Conservation (phyloP, 2,797 vertebrate genomes). For the Spea hammondii region DNA sequence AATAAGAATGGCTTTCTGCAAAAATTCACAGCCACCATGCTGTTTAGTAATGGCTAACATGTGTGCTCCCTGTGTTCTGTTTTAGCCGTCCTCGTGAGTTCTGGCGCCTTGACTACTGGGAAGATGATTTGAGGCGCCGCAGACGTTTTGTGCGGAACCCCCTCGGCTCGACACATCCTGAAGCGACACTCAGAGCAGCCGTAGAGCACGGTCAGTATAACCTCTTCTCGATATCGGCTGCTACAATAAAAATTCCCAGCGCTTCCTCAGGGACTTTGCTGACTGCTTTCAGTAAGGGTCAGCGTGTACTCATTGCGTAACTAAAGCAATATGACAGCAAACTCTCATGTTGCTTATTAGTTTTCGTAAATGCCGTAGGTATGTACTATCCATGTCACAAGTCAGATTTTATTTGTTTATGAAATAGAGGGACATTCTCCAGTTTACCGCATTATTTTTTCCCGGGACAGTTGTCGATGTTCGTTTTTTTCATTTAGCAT, state of each 20-base stretch:
- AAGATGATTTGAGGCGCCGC: slow-evolving; percentile 99
- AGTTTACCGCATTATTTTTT: no score
- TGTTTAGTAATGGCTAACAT: slow-evolving; percentile 98
- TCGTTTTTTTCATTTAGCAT: no score
- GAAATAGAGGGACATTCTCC: no score
- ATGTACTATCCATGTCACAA: not conserved
- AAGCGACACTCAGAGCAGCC: slow-evolving; percentile 90
- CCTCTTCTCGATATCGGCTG: slow-evolving; percentile 66
- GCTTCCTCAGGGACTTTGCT: not conserved
- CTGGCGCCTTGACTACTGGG: slow-evolving; percentile 99
- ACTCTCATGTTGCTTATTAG: not conserved
- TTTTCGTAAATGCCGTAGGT: not conserved
- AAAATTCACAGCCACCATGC: slow-evolving; percentile 82
- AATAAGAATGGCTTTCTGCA: slow-evolving; percentile 93
- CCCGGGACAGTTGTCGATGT: no score
- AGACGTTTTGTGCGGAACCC: slow-evolving; percentile 95
- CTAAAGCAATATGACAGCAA: slow-evolving; percentile 2
- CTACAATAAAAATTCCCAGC: slow-evolving; percentile 57
- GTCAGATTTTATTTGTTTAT: no score
- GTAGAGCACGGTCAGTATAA: slow-evolving; percentile 87
- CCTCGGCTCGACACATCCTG: slow-evolving; percentile 93
- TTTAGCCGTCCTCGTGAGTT: slow-evolving; percentile 96
- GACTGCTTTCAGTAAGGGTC: not conserved
- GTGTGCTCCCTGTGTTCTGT: slow-evolving; percentile 90
- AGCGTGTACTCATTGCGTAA: not conserved